Evolutionary conservation across 2,888 invertebrate species (phyloP).

Genomic region (Protophormia terraenovae): DNA sequence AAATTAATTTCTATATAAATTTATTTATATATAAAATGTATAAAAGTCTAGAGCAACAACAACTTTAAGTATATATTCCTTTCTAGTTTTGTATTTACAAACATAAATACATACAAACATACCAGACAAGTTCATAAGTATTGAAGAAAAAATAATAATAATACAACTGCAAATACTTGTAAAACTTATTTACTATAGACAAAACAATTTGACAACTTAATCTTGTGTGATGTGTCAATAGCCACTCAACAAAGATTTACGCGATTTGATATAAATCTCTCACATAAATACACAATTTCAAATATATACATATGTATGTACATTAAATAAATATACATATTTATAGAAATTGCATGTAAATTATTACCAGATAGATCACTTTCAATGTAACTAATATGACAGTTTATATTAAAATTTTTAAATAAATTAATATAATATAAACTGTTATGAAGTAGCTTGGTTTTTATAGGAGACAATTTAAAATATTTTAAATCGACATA

Average conservation of each 20-base stretch:
- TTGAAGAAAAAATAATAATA: neutral
- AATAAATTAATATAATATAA: no score
- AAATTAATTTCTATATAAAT: conserved; percentile 45
- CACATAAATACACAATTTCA: no score
- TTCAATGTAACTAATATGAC: no score
- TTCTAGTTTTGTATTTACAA: neutral
- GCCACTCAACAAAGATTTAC: conserved; percentile 67
- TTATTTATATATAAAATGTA: conserved; percentile 26
- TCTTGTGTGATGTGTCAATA: conserved; percentile 69
- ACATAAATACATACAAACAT: neutral
- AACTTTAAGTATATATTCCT: neutral
- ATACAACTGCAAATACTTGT: neutral
- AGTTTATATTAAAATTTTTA: no score
- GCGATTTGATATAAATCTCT: conserved; percentile 35
- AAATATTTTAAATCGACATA: no score
- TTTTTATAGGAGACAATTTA: no score
- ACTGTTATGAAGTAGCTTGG: no score
- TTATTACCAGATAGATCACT: no score
- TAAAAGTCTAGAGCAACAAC: neutral
- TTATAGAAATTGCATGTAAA: neutral
- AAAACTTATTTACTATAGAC: neutral
- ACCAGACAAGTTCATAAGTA: neutral
- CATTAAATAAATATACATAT: no score
- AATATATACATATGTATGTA: no score
- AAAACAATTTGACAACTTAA: conserved; percentile 68